Evolutionary conservation across 2,888 invertebrate species (phyloP), one percentile per base, ranked within the genome.

Genomic region (Carcina quercana): DNA sequence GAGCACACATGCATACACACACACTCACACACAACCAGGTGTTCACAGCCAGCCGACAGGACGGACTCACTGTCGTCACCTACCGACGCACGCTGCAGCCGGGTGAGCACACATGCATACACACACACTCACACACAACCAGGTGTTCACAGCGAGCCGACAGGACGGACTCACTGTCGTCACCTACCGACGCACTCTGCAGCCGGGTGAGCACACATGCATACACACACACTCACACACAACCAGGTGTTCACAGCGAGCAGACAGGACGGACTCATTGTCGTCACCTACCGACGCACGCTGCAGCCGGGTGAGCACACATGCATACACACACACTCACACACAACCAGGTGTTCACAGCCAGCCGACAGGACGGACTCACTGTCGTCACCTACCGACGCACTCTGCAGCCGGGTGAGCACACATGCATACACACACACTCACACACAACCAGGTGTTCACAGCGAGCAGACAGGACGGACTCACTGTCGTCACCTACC

Each of bases 21-120:
- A n/a, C n/a, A n/a, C n/a, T n/a, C n/a, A n/a, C n/a, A n/a, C n/a
- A 88, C 63, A 91, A 92, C 65, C 96, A 96, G 79, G 73, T 95
- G 50, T 90, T 91, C 61, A 90, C 90, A 1, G 91, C 90, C 26
- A 74, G 85, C 1, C 85, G 93, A 44, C 88, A 88, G 49, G 87
- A 91, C 66, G 94, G 94, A 0, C 88, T 96, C 45, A 94, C 91
- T 43, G 85, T 89, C 7, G 87, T 96, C 37, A 92, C 92, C 8
- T 96, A 91, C 67, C 82, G 96, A 42, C 86, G 95, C 39, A 87
- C 86, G 6, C 80, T 96, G 8, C 89, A 88, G 45, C 92, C 94
- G 14, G 83, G 93, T 93, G n/a, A n/a, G n/a, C n/a, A n/a, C n/a
- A n/a, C n/a, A n/a, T n/a, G n/a, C n/a, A n/a, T n/a, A n/a, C n/a